Conservation (phyloP, 2,113 vertebrate genomes). For the Chamaea fasciata region DNA sequence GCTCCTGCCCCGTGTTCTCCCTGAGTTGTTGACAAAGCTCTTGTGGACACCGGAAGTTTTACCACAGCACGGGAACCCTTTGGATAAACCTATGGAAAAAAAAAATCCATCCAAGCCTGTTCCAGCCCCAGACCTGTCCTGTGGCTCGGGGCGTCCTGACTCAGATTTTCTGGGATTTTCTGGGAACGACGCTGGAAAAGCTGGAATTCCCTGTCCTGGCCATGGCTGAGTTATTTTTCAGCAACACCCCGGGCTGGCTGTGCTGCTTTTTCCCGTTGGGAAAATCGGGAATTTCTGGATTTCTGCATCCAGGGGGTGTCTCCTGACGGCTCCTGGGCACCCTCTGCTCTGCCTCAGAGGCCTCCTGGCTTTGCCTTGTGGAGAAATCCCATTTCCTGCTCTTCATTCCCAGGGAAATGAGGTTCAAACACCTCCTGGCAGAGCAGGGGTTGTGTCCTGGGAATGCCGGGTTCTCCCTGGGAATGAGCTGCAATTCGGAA, state of each 20-base stretch:
- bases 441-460: not conserved
- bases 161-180: not conserved
- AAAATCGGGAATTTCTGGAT: not conserved
- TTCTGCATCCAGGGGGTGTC: fast-evolving
- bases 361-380: not conserved
- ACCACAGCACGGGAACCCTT: fast-evolving
- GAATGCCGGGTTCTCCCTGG: not conserved
- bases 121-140: not conserved
- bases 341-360: not conserved
- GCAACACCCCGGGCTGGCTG: not conserved
- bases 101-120: not conserved
- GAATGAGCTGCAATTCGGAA: not conserved
- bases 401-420: not conserved
- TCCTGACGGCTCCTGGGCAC: not conserved
- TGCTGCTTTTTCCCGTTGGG: not conserved
- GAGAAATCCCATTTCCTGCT: not conserved
- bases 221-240: not conserved
- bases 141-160: not conserved
- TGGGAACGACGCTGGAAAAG: not conserved
- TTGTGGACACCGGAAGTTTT: not conserved
- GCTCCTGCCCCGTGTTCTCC: no score
- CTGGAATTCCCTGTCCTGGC: not conserved
- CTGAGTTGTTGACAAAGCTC: not conserved
- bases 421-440: not conserved
- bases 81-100: not conserved